Base-by-base conservation (phyloP, 2,888 invertebrate species). In the Rhagophthalmus giganteus region DNA sequence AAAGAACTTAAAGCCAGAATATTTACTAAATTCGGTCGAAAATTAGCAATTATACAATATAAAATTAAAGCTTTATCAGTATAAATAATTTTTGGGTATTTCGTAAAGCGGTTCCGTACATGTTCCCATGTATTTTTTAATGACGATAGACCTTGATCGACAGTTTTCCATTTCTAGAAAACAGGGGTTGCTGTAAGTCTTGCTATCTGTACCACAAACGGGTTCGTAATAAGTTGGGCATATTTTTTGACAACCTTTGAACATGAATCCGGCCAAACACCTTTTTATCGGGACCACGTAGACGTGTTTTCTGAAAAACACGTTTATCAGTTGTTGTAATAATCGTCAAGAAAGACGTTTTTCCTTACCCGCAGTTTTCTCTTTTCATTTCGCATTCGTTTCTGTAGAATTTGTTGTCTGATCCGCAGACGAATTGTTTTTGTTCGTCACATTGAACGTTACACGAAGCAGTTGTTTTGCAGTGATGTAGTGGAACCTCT, bases 131-230 rank as follows among this genome's bases (percentile, higher is more conserved):
- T 91, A 85, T 68, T 87, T 86, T 72, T 89, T 80, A 59, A 83
- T 80, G 32, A 93, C 90, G 61, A 86, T 74, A 65, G 87, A 86
- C 71, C 89, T 82, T 61, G 90, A 88, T 67, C 90, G 83, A 72
- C 93, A 95, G 66, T 91, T 93, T 75, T 94, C 94, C 76, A 93
- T 88, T 70, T 90, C 88, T 64, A 95, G 77, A 80, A 94, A 90
- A 74, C 95, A 95, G 62, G 87, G 87, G 76, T 95, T 95, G 68
- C 93, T 90, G 81, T 95, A 95, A 0, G 94, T 94, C 80, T 88
- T 90, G 53, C 84, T 84, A 69, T 95, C 94, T 1, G 88, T 89
- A n/a, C 93, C 95, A 72, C 95, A 95, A 3, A 94, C 90, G 0
- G 94, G 93, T 68, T 94, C 91, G 76, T 86, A 93, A 64, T 89